Conservation (phyloP, 2,888 invertebrate species). For the Noctua janthina region DNA sequence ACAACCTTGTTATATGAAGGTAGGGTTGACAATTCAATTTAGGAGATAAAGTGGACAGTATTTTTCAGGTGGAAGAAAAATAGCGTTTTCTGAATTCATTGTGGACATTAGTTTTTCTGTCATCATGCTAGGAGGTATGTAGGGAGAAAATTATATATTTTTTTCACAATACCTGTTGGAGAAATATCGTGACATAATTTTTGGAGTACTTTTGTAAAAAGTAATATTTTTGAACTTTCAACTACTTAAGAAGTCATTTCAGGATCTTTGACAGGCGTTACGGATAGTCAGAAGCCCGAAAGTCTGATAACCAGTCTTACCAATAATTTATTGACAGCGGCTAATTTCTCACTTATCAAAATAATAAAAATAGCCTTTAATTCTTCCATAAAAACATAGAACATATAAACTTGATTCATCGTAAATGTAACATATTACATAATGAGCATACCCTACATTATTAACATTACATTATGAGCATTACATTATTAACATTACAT, state of each 20-base stretch:
- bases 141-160: neutral
- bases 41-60: conserved; percentile 17
- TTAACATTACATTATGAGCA: too few species aligned
- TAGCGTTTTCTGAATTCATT: conserved; percentile 11
- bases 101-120: conserved; percentile 18
- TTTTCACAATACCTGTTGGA: neutral
- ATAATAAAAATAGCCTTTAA: too few species aligned
- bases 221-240: neutral
- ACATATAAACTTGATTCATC: too few species aligned
- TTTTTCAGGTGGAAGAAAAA: conserved; percentile 23
- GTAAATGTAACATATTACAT: too few species aligned
- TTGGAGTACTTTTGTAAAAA: neutral
- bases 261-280: neutral
- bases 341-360: too few species aligned
- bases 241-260: neutral
- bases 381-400: too few species aligned
- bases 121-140: neutral
- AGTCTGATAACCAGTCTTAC: neutral
- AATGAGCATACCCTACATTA: too few species aligned
- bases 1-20: conserved; percentile 27
- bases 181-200: neutral
- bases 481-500: too few species aligned
- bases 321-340: too few species aligned
- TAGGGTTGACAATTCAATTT: conserved; percentile 49
- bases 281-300: too few species aligned